Percentiles rank a stretch among this genome's conserved stretches.
phyloP scores from a whole-genome alignment of 2,113 vertebrate genomes.

The Clarias gariepinus region DNA sequence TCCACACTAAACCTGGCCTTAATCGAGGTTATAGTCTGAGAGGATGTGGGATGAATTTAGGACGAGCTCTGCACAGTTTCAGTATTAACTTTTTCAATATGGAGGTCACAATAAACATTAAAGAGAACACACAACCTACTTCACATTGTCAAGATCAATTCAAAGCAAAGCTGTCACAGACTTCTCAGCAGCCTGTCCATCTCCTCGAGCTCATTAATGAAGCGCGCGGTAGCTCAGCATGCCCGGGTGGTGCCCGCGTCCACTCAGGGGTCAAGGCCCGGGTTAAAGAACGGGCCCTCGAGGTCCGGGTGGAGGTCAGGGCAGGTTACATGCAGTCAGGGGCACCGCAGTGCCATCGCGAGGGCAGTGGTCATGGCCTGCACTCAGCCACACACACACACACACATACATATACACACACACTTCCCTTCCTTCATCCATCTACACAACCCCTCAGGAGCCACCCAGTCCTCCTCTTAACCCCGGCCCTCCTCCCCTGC shows the following conservation, averaged over 20 bases:
- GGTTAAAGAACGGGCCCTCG: slow-evolving; percentile 47
- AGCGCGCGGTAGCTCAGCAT: slow-evolving; percentile 68
- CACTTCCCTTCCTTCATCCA: slow-evolving; percentile 10
- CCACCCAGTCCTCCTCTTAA: slow-evolving; percentile 48
- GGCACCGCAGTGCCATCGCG: slow-evolving; percentile 14
- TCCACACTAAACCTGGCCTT: background rate
- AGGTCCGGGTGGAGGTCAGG: slow-evolving; percentile 68
- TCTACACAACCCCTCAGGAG: slow-evolving; percentile 15
- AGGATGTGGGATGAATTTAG: background rate
- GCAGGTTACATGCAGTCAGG: slow-evolving; percentile 55
- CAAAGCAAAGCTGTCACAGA: background rate
- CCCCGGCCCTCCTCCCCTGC: slow-evolving; percentile 61
- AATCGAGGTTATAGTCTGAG: background rate
- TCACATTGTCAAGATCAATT: background rate
- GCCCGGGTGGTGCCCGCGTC: slow-evolving; percentile 59
- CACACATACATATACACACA: background rate
- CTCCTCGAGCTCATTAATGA: slow-evolving; percentile 36
- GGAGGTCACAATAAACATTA: background rate
- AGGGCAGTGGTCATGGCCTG: slow-evolving; percentile 49
- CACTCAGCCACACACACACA: background rate
- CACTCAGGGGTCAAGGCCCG: slow-evolving; percentile 41
- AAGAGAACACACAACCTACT: background rate
- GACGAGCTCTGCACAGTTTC: background rate
- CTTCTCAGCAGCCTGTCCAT: slow-evolving; percentile 35
- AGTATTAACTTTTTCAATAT: background rate